phyloP scores from a whole-genome alignment of 2,888 invertebrate genomes.

The Hydrotaea cyrtoneurina region DNA sequence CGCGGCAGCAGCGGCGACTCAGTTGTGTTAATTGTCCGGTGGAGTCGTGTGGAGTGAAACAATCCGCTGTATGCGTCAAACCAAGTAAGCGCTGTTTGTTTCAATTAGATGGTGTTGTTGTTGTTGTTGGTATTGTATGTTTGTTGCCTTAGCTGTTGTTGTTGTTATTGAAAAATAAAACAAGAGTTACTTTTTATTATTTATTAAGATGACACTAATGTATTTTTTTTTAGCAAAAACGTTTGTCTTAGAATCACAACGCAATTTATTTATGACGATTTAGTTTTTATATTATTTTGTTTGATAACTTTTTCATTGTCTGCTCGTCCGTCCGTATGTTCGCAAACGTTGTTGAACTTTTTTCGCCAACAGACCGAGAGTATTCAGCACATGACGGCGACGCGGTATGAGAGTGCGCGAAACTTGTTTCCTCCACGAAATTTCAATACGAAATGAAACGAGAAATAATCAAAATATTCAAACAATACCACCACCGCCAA shows the following conservation, averaged over 20 bases:
- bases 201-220: constrained; percentile 35
- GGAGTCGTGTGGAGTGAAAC: not conserved
- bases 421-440: constrained; percentile 67
- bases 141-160: not conserved
- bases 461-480: constrained; percentile 58
- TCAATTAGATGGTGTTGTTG: not conserved
- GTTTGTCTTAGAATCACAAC: constrained; percentile 46
- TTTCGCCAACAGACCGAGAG: not conserved
- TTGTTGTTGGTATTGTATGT: constrained; percentile 41
- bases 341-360: not conserved
- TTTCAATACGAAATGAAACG: constrained; percentile 66
- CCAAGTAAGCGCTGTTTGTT: constrained; percentile 14
- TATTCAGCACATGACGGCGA: not conserved
- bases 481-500: constrained; percentile 18
- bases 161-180: constrained; percentile 24
- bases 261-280: constrained; percentile 65
- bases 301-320: too few species aligned
- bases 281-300: constrained; percentile 6
- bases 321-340: too few species aligned
- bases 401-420: constrained; percentile 14
- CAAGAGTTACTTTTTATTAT: constrained; percentile 28
- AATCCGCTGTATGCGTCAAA: not conserved
- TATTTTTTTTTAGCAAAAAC: not conserved
- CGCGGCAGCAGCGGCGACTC: not conserved
- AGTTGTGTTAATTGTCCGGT: constrained; percentile 10